phyloP scores from a whole-genome alignment of 2,888 invertebrate genomes.

The Cetonia aurata region DNA sequence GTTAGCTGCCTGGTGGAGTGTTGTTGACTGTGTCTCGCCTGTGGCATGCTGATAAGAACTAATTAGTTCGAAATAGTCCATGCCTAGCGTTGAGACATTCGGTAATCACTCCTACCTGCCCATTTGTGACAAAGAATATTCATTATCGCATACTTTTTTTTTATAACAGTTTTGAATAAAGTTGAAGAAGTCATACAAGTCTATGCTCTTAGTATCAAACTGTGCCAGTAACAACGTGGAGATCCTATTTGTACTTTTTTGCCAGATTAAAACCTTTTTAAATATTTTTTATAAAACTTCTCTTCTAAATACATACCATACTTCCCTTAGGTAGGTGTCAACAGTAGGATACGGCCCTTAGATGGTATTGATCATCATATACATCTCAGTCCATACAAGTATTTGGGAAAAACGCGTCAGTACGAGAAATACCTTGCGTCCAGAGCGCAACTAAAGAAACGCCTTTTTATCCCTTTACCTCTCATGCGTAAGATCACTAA shows the following conservation, averaged over 20 bases:
- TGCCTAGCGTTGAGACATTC: too few species aligned
- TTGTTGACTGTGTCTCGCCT: too few species aligned
- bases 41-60: too few species aligned
- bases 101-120: too few species aligned
- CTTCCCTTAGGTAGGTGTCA: conserved; percentile 69
- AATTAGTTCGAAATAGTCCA: too few species aligned
- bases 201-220: too few species aligned
- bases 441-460: conserved; percentile 70
- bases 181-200: too few species aligned
- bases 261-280: not conserved
- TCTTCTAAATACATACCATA: not conserved
- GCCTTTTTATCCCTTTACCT: conserved; percentile 73
- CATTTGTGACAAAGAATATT: too few species aligned
- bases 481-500: conserved; percentile 74
- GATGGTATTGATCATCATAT: conserved; percentile 70
- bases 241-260: not conserved
- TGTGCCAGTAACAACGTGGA: too few species aligned
- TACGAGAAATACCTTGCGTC: conserved; percentile 72
- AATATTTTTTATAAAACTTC: not conserved
- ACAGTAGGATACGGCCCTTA: conserved; percentile 72
- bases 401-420: conserved; percentile 73
- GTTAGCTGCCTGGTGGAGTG: too few species aligned
- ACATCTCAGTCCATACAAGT: conserved; percentile 71
- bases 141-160: too few species aligned
- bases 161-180: too few species aligned